Evolutionary conservation across 2,113 vertebrate species (phyloP), one percentile per base, ranked within the genome.

Genomic region (Eptatretus burgeri): DNA sequence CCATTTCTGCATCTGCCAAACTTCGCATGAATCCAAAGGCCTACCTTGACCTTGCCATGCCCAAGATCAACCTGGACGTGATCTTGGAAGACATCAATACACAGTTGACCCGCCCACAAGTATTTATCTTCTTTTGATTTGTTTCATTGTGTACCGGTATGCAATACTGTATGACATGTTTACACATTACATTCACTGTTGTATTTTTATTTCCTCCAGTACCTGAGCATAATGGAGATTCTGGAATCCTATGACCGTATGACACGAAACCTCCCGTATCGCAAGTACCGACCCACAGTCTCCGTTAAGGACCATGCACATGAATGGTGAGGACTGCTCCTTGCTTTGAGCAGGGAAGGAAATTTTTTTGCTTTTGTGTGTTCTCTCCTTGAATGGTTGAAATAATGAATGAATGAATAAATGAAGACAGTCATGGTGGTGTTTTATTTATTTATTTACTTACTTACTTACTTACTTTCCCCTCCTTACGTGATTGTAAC

Each of bases 231-330:
- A 79, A 76, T 94, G 65, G 84, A 93, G 66, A 70, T 84, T 52
- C 73, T 98, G 75, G 85, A 93, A 71, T 88, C 86, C 14, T 53
- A 94, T 2, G 84, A 98, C 71, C 81, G 76, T 66, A 93, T 95
- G 89, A 78, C 84, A 67, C 88, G 84, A 72, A 94, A 85, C 56
- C 69, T 67, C 1, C 87, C 85, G 0, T 98, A 93, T 70, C 80
- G 91, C 72, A 94, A 80, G 71, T 95, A 82, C 51, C 78, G 78
- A 27, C 91, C 91, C 9, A 72, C 74, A 0, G 72, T 77, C 0
- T 69, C 73, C 1, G 73, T 91, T 27, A 78, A 76, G 64, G 70
- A 50, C 51, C 76, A 85, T 50, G 63, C 73, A 64, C 75, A 51
- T 63, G 68, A 75, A 16, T 98, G 91, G 91, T 93, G 67, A 80